Percentiles rank a stretch among this genome's conserved stretches.
These are phyloP conservation scores for Ariopsis seemanni DNA, from an alignment of 2,113 vertebrate genomes.

Conservation along the genomic window DNA sequence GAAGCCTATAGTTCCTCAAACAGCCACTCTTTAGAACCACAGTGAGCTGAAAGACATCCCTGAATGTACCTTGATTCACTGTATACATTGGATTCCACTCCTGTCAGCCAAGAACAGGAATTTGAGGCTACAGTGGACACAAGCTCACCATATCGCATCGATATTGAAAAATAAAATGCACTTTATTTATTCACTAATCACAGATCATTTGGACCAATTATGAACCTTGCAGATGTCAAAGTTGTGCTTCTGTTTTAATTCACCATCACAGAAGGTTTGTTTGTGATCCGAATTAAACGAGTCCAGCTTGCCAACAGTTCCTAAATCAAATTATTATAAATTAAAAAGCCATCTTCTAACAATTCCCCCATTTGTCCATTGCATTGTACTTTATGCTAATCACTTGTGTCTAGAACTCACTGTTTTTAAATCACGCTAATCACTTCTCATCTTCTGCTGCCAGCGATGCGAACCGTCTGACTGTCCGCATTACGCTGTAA, in stretches of 20 bases:
- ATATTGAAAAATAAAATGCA: no score
- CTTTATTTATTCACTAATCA: not conserved
- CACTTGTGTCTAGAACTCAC: not conserved
- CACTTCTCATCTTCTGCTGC: not conserved
- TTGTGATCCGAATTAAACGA: not conserved
- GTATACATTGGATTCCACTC: no score
- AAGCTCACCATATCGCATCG: no score
- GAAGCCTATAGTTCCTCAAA: no score
- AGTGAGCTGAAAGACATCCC: no score
- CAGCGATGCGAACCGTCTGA: not conserved
- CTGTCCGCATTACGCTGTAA: not conserved
- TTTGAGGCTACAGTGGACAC: no score
- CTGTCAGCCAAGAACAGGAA: no score
- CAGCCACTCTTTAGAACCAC: no score
- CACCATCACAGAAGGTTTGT: not conserved
- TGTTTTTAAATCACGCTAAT: slow-evolving; percentile 7
- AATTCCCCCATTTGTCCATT: not conserved
- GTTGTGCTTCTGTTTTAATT: not conserved
- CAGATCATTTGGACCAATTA: not conserved
- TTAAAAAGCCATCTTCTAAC: not conserved
- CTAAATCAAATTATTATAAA: not conserved
- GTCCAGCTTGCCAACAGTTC: not conserved
- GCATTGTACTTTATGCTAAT: slow-evolving; percentile 1
- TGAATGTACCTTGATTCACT: no score
- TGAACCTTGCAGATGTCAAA: not conserved